Evolutionary conservation across 2,113 vertebrate species (phyloP).

Genomic region (Lampris incognitus): DNA sequence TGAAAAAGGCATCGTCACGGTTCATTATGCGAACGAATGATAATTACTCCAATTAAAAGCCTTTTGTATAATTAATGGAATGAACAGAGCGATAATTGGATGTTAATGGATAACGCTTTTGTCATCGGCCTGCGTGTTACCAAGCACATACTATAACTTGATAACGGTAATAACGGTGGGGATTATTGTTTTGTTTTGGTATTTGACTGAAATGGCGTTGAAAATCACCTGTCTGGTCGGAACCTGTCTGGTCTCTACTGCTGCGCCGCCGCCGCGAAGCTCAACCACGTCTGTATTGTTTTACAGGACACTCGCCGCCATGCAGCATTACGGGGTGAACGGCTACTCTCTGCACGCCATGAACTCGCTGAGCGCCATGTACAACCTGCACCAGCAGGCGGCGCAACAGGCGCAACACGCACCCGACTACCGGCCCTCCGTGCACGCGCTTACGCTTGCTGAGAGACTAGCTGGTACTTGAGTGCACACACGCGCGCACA

Average conservation of each 20-base stretch:
- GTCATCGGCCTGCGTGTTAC: conserved; percentile 64
- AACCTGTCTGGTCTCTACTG: too few relatives aligned
- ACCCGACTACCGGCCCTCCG: conserved; percentile 94
- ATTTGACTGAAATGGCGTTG: too few relatives aligned
- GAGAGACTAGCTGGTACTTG: conserved; percentile 99
- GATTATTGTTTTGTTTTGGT: too few relatives aligned
- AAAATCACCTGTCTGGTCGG: too few relatives aligned
- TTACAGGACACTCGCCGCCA: conserved; percentile 74
- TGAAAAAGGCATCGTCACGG: conserved; percentile 88
- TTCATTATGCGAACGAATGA: conserved; percentile 90
- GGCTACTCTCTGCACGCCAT: conserved; percentile 97
- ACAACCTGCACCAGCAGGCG: conserved; percentile 99
- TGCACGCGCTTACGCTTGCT: conserved; percentile 96
- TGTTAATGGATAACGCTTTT: conserved; percentile 98
- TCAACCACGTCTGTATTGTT: not conserved
- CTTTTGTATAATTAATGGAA: conserved; percentile 98
- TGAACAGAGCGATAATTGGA: conserved; percentile 94
- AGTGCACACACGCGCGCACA: conserved; percentile 39
- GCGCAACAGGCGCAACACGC: conserved; percentile 97
- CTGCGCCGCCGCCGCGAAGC: too few relatives aligned
- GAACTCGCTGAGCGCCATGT: conserved; percentile 99
- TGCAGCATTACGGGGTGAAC: conserved; percentile 99
- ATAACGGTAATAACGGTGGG: too few relatives aligned
- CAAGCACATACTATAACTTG: conserved; percentile 54
- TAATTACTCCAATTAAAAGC: conserved; percentile 98